Evolutionary conservation across 2,113 vertebrate genomes (phyloP), one percentile per base, ranked within the genome.

Genomic region (Pyrgilauda ruficollis): DNA sequence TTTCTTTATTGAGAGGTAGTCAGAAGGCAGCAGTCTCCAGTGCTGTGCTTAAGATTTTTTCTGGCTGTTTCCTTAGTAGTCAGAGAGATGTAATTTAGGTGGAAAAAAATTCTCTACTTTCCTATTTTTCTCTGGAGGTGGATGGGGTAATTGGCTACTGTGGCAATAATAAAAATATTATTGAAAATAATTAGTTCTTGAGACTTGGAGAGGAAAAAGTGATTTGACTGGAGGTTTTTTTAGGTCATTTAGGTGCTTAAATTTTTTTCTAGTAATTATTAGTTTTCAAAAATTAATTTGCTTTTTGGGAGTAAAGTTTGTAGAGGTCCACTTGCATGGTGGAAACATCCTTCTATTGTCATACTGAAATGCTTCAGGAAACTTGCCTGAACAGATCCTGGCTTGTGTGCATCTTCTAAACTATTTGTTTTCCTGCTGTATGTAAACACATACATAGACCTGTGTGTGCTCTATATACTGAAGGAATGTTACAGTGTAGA

Each of bases 241-340:
- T 66, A 43, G 8, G 19, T 56, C 28, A 37, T 56, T 81, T 26
- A 81, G 33, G 6, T 92, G 31, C 66, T 92, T 70, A 37, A 93
- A 39, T 3, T 56, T 80, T 90, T 93, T 84, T 74, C 47, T 74
- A 30, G n/a, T 56, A 85, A 62, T 90, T 83, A 78, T 14, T 89
- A 1, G 2, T 88, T 96, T 90, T 58, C 31, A 52, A 53, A 90
- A 90, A 52, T 84, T 2, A 59, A 44, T 47, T 85, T 95, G 63
- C 35, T 75, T 95, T 96, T 84, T 95, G 77, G 84, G 91, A 72
- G 56, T 84, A 49, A 76, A 83, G 35, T 89, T 86, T 93, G 28
- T 67, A 56, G 84, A 84, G 47, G 43, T 89, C 84, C 10, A 37
- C 33, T 86, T 87, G 26, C 43, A 39, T 68, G 76, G 19, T 90